Conservation (phyloP, 2,113 vertebrate genomes). For the Hippocampus abdominalis region DNA sequence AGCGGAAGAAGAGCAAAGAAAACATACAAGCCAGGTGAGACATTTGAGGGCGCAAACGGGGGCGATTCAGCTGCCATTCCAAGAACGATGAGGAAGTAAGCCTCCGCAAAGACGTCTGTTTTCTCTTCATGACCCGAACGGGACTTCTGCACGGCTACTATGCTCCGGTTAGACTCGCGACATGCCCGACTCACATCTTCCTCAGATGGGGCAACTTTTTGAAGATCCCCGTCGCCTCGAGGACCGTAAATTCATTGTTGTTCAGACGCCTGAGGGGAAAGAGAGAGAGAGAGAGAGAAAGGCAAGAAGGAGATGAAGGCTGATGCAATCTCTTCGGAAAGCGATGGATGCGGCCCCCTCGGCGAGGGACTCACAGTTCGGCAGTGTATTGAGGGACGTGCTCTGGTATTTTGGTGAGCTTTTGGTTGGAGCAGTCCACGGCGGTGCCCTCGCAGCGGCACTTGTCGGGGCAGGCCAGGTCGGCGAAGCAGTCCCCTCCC, state of each 20-base stretch:
- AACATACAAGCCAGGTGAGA: neutral
- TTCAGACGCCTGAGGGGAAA: conserved; percentile 82
- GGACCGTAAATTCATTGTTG: conserved; percentile 95
- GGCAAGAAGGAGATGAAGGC: conserved; percentile 8
- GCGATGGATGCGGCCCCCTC: conserved; percentile 10
- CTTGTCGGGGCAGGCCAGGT: conserved; percentile 94
- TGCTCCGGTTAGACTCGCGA: conserved; percentile 6
- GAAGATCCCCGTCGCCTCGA: conserved; percentile 96
- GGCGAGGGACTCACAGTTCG: conserved; percentile 85
- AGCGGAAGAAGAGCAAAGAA: neutral
- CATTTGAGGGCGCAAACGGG: neutral
- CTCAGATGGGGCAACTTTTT: conserved; percentile 95
- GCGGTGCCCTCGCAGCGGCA: conserved; percentile 96
- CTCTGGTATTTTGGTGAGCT: conserved; percentile 91
- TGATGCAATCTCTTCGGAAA: conserved; percentile 4
- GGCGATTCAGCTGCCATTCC: neutral
- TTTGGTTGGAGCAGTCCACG: conserved; percentile 97
- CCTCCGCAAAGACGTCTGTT: neutral
- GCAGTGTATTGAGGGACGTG: conserved; percentile 95
- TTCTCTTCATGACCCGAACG: conserved; percentile 15
- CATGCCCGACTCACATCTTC: conserved; percentile 87
- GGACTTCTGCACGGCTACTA: conserved; percentile 20
- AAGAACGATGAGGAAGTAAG: neutral
- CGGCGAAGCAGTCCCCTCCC: conserved; percentile 95
- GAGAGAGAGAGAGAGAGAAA: conserved; percentile 27